phyloP scores from a whole-genome alignment of 2,888 invertebrate species.

The Drosophila sordidula region DNA sequence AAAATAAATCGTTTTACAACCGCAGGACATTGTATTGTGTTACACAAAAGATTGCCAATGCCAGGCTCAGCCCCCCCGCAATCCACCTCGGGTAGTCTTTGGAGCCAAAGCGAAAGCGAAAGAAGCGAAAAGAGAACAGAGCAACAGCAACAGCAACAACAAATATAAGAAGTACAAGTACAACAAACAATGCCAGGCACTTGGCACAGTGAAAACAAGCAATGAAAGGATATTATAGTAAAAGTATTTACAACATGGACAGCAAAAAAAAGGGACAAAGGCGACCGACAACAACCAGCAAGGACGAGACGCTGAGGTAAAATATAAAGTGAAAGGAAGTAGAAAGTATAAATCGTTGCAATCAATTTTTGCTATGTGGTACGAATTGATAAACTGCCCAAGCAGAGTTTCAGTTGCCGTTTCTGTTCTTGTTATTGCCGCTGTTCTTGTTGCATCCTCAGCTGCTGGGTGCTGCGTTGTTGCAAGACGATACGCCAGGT shows the following conservation, averaged over 20 bases:
- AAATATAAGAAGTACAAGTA: conserved; percentile 35
- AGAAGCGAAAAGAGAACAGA: conserved; percentile 32
- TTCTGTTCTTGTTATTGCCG: neutral
- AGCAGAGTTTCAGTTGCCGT: conserved; percentile 28
- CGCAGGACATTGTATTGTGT: conserved; percentile 81
- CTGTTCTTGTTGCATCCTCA: conserved; percentile 34
- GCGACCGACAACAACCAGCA: conserved; percentile 10
- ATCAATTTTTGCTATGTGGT: conserved; percentile 81
- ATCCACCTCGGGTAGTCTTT: conserved; percentile 33
- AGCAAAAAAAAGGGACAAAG: conserved; percentile 60
- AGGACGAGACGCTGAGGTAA: conserved; percentile 22
- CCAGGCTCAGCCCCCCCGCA: conserved; percentile 22
- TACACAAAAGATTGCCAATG: conserved; percentile 77
- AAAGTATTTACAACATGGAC: conserved; percentile 72
- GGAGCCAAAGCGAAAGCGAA: conserved; percentile 69
- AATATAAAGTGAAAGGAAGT: conserved; percentile 81
- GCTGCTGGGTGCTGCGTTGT: conserved; percentile 26
- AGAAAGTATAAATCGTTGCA: conserved; percentile 82
- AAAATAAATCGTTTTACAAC: conserved; percentile 82
- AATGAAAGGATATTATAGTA: conserved; percentile 79
- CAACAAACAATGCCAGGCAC: conserved; percentile 70
- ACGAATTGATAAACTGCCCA: conserved; percentile 77
- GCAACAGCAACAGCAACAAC: conserved; percentile 20
- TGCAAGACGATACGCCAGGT: conserved; percentile 52
- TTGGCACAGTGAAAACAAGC: conserved; percentile 77